Evolutionary conservation across 2,797 vertebrate species (phyloP).

Genomic region (Alectoris magna): DNA sequence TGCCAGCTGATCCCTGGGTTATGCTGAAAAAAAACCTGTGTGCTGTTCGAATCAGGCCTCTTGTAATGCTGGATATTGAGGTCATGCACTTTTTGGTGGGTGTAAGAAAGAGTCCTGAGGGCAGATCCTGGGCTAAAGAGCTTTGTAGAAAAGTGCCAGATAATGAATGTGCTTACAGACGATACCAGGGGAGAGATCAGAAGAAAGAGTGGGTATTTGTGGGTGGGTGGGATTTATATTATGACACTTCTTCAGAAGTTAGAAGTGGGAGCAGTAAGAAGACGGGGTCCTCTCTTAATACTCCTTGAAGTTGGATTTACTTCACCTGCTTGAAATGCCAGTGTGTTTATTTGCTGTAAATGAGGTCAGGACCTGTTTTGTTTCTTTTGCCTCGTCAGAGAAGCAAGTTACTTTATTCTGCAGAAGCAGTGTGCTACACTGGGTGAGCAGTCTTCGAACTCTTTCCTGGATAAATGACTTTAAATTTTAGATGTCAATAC

Average conservation of each 20-base stretch:
- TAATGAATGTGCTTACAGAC: not conserved
- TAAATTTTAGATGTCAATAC: not conserved
- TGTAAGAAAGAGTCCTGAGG: not conserved
- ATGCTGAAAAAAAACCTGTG: not conserved
- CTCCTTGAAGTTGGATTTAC: not conserved
- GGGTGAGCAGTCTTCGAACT: not conserved
- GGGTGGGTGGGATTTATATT: not conserved
- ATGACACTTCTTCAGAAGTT: not conserved
- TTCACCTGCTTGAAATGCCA: not conserved
- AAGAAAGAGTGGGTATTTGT: not conserved
- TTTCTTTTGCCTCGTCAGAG: not conserved
- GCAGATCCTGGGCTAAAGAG: not conserved
- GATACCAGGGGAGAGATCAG: not conserved
- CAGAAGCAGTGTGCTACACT: not conserved
- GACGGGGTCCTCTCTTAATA: fast-evolving
- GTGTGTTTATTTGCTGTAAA: not conserved
- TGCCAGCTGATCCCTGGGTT: not conserved
- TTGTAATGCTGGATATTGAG: not conserved
- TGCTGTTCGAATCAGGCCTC: not conserved
- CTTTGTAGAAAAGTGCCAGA: not conserved
- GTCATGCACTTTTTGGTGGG: not conserved
- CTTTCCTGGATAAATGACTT: not conserved
- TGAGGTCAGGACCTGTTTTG: not conserved
- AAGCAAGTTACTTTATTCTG: not conserved
- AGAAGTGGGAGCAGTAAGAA: not conserved